Percentiles rank a stretch among this genome's conserved stretches.
phyloP scores from a whole-genome alignment of 2,888 invertebrate genomes.

The Nephrotoma guestfalica region DNA sequence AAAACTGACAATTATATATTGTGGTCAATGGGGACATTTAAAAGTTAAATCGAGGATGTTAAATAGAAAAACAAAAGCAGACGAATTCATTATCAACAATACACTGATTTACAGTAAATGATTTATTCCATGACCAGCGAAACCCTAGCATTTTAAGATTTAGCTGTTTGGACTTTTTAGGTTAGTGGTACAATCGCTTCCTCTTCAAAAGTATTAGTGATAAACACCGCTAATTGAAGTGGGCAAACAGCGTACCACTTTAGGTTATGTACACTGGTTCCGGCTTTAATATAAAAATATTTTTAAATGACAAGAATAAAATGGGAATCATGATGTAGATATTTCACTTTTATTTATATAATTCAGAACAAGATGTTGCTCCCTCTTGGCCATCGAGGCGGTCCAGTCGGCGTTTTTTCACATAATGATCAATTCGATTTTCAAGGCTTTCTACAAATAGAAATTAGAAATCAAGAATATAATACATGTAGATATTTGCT shows the following conservation, averaged over 20 bases:
- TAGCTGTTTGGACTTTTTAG: too few species aligned
- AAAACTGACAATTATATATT: conserved; percentile 31
- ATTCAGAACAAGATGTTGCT: not conserved
- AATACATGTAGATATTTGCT: not conserved
- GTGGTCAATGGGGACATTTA: conserved; percentile 54
- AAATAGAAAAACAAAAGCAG: not conserved
- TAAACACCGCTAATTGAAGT: too few species aligned
- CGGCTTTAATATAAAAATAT: too few species aligned
- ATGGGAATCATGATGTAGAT: not conserved
- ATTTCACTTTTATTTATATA: not conserved
- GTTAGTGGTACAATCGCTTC: too few species aligned
- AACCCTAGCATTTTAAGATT: too few species aligned
- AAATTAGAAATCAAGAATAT: conserved; percentile 8
- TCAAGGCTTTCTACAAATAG: conserved; percentile 62
- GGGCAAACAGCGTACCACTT: too few species aligned
- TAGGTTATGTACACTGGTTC: too few species aligned
- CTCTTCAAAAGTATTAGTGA: too few species aligned
- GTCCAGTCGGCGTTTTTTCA: conserved; percentile 45
- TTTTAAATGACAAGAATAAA: not conserved
- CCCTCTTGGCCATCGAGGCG: not conserved
- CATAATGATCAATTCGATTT: conserved; percentile 59
- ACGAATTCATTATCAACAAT: not conserved
- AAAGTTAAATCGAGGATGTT: conserved; percentile 13
- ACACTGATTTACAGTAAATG: not conserved
- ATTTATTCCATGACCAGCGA: not conserved